Percentiles rank a stretch among this genome's conserved stretches.
Conservation (phyloP, 2,113 vertebrate species). For the Cephalopholis sonnerati region DNA sequence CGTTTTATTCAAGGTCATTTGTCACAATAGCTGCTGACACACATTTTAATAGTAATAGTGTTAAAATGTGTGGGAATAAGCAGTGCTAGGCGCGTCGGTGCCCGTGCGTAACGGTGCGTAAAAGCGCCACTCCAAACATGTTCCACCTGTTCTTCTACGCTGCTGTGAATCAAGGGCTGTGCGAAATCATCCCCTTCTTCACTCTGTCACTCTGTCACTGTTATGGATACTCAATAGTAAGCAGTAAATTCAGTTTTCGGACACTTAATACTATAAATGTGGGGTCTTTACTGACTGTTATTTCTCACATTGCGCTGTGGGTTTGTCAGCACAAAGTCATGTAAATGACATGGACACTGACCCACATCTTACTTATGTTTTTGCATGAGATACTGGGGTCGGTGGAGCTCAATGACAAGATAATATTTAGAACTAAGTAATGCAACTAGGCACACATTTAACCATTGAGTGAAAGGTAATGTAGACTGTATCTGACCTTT, state of each 20-base stretch:
- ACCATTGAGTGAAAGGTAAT: neutral
- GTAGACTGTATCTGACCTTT: no score
- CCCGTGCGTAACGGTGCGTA: conserved; percentile 36
- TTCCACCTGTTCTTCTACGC: neutral
- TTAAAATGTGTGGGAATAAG: neutral
- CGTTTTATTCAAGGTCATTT: neutral
- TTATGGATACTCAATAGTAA: neutral
- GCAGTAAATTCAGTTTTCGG: neutral
- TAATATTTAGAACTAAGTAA: neutral
- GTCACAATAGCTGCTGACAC: neutral
- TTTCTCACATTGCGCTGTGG: neutral
- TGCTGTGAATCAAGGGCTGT: neutral
- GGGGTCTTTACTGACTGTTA: neutral
- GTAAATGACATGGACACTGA: neutral
- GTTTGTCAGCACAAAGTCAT: neutral
- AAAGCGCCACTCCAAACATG: neutral
- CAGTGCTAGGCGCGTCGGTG: neutral
- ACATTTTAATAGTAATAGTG: no score
- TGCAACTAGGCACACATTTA: no score
- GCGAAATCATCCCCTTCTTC: neutral
- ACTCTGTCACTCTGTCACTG: no score
- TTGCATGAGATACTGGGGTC: neutral
- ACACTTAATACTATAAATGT: neutral
- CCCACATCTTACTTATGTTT: neutral
- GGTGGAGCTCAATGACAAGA: neutral